These are phyloP conservation scores for Channa maculata DNA, from an alignment of 2,113 vertebrate genomes.

Conservation along the genomic window DNA sequence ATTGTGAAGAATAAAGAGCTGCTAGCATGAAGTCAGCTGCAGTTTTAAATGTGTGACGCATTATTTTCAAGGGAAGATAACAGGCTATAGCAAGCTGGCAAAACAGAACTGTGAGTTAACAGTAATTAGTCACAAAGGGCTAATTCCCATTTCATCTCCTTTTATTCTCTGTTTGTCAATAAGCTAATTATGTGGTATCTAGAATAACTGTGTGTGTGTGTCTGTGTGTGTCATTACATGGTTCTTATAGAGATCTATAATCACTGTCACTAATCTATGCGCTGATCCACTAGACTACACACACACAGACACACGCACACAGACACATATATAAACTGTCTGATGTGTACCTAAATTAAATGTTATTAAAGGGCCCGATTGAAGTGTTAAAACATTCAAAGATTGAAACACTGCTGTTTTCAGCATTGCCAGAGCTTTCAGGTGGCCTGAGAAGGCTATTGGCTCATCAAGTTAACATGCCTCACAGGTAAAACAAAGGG, in stretches of 20 bases:
- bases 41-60: slow-evolving; percentile 39
- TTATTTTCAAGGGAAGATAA: slow-evolving; percentile 23
- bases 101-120: slow-evolving; percentile 33
- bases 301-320: slow-evolving; percentile 30
- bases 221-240: slow-evolving; percentile 13
- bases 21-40: slow-evolving; percentile 46
- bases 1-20: slow-evolving; percentile 42
- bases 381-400: no score
- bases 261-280: slow-evolving; percentile 66
- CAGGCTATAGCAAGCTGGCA: slow-evolving; percentile 18
- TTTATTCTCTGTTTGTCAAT: slow-evolving; percentile 11
- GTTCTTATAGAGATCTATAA: slow-evolving; percentile 42
- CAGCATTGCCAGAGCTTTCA: no score
- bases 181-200: not conserved
- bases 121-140: slow-evolving; percentile 12
- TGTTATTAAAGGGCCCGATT: no score
- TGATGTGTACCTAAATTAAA: no score
- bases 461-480: no score
- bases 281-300: slow-evolving; percentile 64
- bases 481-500: no score
- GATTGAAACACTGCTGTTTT: no score
- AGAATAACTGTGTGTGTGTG: not conserved
- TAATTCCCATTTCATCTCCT: slow-evolving; percentile 15
- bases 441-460: no score
- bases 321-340: not conserved